Conservation (phyloP, 2,888 invertebrate genomes). For the Xylota segnis region DNA sequence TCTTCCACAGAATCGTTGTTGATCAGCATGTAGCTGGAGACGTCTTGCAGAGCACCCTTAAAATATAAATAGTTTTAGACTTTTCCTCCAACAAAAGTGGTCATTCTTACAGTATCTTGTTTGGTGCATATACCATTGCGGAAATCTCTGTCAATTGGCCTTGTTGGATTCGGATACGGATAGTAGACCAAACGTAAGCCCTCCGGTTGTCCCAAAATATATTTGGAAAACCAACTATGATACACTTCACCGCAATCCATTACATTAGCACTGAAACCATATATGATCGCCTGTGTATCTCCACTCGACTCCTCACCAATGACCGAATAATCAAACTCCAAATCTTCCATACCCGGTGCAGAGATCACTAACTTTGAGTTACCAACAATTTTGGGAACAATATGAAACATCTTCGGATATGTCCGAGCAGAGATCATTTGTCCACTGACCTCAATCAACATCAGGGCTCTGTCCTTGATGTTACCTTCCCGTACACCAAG, state of each 20-base stretch:
- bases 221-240: slow-evolving; percentile 89
- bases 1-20: slow-evolving; percentile 89
- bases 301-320: slow-evolving; percentile 79
- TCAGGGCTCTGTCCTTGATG: slow-evolving; percentile 81
- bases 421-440: slow-evolving; percentile 81
- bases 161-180: slow-evolving; percentile 84
- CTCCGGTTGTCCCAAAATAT: slow-evolving; percentile 83
- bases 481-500: slow-evolving; percentile 80
- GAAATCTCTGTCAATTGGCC: slow-evolving; percentile 77
- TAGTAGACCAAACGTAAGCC: slow-evolving; percentile 87
- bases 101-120: slow-evolving; percentile 73
- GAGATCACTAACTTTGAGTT: slow-evolving; percentile 86
- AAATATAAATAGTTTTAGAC: not conserved
- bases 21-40: slow-evolving; percentile 88
- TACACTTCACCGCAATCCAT: slow-evolving; percentile 90
- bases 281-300: slow-evolving; percentile 85
- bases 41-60: slow-evolving; percentile 88
- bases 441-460: slow-evolving; percentile 81
- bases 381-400: slow-evolving; percentile 77
- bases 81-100: not conserved
- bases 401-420: slow-evolving; percentile 81
- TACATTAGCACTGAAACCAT: slow-evolving; percentile 87
- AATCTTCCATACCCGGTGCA: slow-evolving; percentile 86
- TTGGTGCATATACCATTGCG: slow-evolving; percentile 78
- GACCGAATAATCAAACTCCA: slow-evolving; percentile 84